Base-by-base conservation (phyloP, 2,888 invertebrate species). In the Pammene fasciana region DNA sequence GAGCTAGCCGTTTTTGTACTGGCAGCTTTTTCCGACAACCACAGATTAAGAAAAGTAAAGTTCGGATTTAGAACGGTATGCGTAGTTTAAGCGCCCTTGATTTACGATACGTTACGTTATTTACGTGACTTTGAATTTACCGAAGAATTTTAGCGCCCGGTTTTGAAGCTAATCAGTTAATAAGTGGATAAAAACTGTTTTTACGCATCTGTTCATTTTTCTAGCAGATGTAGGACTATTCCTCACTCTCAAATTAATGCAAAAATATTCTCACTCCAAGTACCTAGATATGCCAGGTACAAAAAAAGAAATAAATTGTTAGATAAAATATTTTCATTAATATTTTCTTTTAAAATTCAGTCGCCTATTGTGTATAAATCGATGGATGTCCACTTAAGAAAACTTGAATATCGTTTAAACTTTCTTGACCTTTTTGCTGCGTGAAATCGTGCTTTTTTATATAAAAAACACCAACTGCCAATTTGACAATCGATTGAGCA, bases 141-240 rank as follows among this genome's bases (percentile, higher is more conserved):
- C 72, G 74, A 75, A 76, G 82, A 72, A 87, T 88, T 86, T 87
- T 86, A 82, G 88, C 89, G 90, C 88, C 88, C 71, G 60, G 78
- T 85, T 85, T 59, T 55, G 61, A 34, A 50, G 43, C 38, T 48
- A 26, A 36, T 59, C 55, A 55, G 54, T 38, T 62, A 38, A 52
- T 50, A 9, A 41, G 38, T 48, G 7, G 50, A 41, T 50, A n/a
- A 26, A 13, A 57, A 14, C 1, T 0, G 7, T 16, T 9, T n/a
- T 13, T 41, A 13, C 13, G 16, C 61, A 61, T 48, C 13, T 48
- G 46, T 60, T 6, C 2, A 6, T 46, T 48, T 10, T 60, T 13
- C 14, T 14, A 14, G n/a, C 55, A 50, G 48, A 16, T 16, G 18
- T 8, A 18, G 9, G 10, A 26, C 18, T n/a, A 50, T 18, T 8